Percentiles rank a stretch among this genome's conserved stretches.
Conservation (phyloP, 2,888 invertebrate genomes). For the Euzophera pinguis region DNA sequence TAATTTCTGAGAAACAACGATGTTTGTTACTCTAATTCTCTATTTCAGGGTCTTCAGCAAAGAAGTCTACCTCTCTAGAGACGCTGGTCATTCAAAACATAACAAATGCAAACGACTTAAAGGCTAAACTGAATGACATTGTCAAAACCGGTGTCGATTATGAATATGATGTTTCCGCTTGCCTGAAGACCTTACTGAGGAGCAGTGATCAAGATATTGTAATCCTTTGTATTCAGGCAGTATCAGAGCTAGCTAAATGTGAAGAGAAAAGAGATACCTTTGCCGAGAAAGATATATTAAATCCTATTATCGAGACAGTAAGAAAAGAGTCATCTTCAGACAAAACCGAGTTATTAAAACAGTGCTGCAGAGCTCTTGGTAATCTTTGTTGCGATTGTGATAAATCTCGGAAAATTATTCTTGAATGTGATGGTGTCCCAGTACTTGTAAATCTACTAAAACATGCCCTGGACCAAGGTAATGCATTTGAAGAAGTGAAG, state of each 20-base stretch:
- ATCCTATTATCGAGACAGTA: conserved; percentile 78
- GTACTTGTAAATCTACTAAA: conserved; percentile 62
- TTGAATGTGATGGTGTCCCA: conserved; percentile 68
- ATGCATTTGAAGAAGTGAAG: conserved; percentile 74
- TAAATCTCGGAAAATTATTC: conserved; percentile 78
- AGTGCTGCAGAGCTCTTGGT: conserved; percentile 90
- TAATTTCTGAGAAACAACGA: not conserved
- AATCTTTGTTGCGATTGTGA: conserved; percentile 95
- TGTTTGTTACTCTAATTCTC: conserved; percentile 3
- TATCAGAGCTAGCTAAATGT: conserved; percentile 90
- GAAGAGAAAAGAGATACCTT: conserved; percentile 86
- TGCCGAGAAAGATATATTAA: conserved; percentile 81
- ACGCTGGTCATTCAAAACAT: conserved; percentile 63
- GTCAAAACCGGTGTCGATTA: conserved; percentile 66
- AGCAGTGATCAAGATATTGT: conserved; percentile 73
- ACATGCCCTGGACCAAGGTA: conserved; percentile 39
- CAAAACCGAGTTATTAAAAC: conserved; percentile 81
- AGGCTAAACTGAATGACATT: conserved; percentile 65
- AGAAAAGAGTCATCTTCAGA: conserved; percentile 49
- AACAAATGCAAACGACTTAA: conserved; percentile 61
- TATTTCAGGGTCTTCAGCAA: conserved; percentile 52
- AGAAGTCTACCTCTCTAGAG: conserved; percentile 63
- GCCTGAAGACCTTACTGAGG: conserved; percentile 61
- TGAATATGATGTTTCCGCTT: conserved; percentile 64
- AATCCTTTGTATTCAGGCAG: conserved; percentile 82